A percentile compares a stretch with the other conserved stretches of the same genome.
Evolutionary conservation across 2,113 vertebrate genomes (phyloP).

Genomic region (Entomyzon cyanotis): DNA sequence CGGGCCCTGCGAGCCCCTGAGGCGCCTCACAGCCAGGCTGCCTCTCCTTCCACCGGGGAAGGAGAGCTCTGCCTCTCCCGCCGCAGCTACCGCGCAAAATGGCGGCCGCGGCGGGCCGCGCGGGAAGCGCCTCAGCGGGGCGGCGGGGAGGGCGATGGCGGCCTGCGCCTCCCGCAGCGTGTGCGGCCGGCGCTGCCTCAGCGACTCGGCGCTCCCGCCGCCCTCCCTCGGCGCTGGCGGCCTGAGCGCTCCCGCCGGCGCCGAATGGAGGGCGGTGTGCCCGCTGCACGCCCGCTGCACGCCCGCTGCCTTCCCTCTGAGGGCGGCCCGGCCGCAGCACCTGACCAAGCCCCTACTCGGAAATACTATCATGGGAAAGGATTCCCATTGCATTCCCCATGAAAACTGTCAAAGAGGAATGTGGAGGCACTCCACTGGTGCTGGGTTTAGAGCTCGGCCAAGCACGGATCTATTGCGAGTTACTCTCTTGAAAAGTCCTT

Average conservation of each 20-base stretch:
- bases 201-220: not conserved
- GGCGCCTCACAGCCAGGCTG: not conserved
- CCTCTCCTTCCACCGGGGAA: no score
- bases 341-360: fast-evolving
- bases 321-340: fast-evolving
- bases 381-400: not conserved
- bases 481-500: not conserved
- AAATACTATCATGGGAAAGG: not conserved
- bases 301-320: fast-evolving
- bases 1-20: fast-evolving
- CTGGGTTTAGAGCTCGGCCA: not conserved
- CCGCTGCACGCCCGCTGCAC: fast-evolving
- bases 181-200: not conserved
- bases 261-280: not conserved
- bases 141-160: not conserved
- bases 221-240: not conserved
- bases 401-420: not conserved
- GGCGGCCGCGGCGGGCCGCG: not conserved
- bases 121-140: no score
- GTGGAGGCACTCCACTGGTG: not conserved
- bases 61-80: fast-evolving
- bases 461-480: not conserved
- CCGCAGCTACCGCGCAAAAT: not conserved
- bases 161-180: fast-evolving
- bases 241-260: not conserved